Base-by-base conservation (phyloP, 1,140 invertebrate genomes). In the Homalodisca vitripennis region DNA sequence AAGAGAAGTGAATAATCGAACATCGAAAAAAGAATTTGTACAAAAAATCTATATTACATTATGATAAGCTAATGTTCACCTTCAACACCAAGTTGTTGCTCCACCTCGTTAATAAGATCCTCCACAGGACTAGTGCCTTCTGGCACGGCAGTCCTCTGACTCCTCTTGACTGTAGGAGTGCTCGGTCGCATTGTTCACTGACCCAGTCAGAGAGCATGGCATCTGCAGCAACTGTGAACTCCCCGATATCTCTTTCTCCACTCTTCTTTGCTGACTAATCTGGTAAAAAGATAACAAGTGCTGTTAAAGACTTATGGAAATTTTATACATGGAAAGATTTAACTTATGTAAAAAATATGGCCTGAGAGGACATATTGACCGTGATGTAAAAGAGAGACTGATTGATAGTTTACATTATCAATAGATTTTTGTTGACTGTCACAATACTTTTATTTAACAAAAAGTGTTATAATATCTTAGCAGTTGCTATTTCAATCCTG, bases 111-210 rank as follows among this genome's bases (percentile, higher is more conserved):
- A 1, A 70, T 6, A 2, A 41, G 17, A 3, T 17, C 27, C 27
- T 66, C 29, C 2, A 48, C 70, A 73, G 64, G 48, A 80, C 22
- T 24, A 6, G 26, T 26, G 1, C n/a, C 55, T 60, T 60, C 55
- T 26, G 22, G 13, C 2, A 27, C 55, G 10, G 22, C 26, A 27
- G 2, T 10, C 10, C n/a, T 27, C 14, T 24, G 13, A 14, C n/a
- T 60, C 55, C 27, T 60, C 55, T 60, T 60, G 55, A 24, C 48
- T 51, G 55, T 60, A 27, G 3, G 55, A 60, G n/a, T 60, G 55
- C 22, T 51, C 48, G n/a, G 55, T 22, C 2, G 24, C 55, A 60
- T 60, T 60, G 55, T 60, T 60, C 10, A 27, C 2, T 26, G 48
- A 27, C 22, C 22, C 55, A 22, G 17, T 60, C 55, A 53, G 22